Conservation (phyloP, 2,888 invertebrate species). For the Cosmia pyralina region DNA sequence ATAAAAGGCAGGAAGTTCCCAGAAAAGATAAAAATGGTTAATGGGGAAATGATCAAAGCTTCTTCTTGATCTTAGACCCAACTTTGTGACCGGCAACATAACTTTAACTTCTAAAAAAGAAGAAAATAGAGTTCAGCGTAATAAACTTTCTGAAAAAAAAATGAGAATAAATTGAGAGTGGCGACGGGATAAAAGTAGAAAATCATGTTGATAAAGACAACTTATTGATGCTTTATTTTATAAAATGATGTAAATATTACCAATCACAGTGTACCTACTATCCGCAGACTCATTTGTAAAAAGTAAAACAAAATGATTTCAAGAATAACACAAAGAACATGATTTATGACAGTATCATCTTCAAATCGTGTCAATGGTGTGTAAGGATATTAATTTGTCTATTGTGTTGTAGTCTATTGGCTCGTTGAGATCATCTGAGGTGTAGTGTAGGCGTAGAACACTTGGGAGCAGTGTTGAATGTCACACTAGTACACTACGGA, state of each 20-base stretch:
- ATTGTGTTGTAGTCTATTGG: conserved; percentile 40
- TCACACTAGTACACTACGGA: conserved; percentile 6
- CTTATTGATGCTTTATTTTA: background rate
- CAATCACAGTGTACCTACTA: background rate
- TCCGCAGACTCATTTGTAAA: background rate
- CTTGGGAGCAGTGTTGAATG: conserved; percentile 32
- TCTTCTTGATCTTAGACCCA: background rate
- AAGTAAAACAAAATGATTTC: background rate
- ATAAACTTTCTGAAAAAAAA: no score
- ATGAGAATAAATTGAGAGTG: no score
- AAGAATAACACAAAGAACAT: background rate
- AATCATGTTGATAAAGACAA: no score
- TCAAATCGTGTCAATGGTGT: conserved; percentile 23
- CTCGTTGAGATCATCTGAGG: conserved; percentile 50
- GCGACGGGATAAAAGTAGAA: background rate
- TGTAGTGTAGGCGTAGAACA: conserved; percentile 32
- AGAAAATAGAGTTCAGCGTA: background rate
- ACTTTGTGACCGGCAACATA: no score
- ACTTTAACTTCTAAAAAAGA: background rate
- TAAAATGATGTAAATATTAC: background rate
- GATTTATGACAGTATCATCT: conserved; percentile 21
- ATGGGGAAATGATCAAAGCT: background rate
- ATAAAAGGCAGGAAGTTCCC: background rate
- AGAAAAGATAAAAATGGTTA: background rate
- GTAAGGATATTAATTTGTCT: conserved; percentile 54